Base-by-base conservation (phyloP, 2,888 invertebrate species). In the Acleris holmiana region DNA sequence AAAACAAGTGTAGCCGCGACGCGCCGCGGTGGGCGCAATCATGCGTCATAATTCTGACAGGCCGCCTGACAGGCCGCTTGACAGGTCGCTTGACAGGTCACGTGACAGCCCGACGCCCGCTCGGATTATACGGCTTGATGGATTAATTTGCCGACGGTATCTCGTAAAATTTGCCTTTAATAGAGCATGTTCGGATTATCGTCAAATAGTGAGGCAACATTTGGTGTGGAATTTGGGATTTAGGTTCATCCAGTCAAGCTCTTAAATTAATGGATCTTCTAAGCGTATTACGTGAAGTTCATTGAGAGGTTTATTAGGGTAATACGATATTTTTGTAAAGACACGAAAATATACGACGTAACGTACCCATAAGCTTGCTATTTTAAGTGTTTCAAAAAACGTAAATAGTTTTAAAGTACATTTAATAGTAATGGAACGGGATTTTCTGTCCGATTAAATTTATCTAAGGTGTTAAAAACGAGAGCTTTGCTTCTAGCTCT, bases 11-110 rank as follows among this genome's bases (percentile, higher is more conserved):
- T 61, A 79, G 77, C 77, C 74, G 76, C 76, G 78, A 77, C 68
- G 25, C 81, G 71, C 75, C 75, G 79, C 78, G 84, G 86, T 79
- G 83, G 86, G 88, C 82, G 83, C 88, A 84, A 77, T 82, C 89
- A 88, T 85, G 91, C 89, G 85, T 90, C 85, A 89, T 84, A 84
- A 87, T 87, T 88, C 79, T 90, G 91, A 89, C 88, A 89, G 86
- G 75, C 75, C 79, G 79, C 76, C 72, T 85, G 89, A 86, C 88
- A 86, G 82, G 71, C 68, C 67, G 81, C 76, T 73, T 85, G 90
- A 88, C 89, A 85, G 71, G 75, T 75, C 67, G 82, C 76, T 73
- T 85, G 90, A 88, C 89, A 85, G 71, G 75, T 75, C 76, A 75
- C 71, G 72, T 77, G 82, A 77, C 82, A 76, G 68, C 72, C 80